These are phyloP conservation scores for Xestia sexstrigata DNA, from an alignment of 2,888 invertebrate species.

Conservation along the genomic window DNA sequence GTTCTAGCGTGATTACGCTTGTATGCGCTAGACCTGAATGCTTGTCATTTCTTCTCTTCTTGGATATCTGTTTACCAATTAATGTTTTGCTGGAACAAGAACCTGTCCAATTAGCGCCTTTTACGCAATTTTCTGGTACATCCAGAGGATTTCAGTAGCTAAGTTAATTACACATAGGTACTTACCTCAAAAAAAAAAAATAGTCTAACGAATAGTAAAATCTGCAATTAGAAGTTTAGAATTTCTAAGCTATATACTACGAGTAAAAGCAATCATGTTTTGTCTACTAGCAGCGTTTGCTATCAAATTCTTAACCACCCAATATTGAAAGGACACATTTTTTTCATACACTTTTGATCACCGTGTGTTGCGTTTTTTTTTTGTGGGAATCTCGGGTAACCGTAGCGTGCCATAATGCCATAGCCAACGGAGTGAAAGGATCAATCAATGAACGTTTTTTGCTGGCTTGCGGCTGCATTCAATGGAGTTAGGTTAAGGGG, in stretches of 20 bases:
- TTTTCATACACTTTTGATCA: constrained; percentile 2
- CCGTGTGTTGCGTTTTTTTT: constrained; percentile 36
- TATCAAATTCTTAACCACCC: neutral
- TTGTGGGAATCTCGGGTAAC: constrained; percentile 39
- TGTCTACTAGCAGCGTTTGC: neutral
- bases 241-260: neutral
- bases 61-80: neutral
- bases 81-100: neutral
- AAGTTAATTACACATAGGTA: neutral
- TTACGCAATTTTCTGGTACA: neutral
- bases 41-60: neutral
- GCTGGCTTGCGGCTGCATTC: constrained; percentile 56
- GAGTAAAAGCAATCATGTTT: neutral
- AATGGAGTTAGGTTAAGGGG: constrained; percentile 59
- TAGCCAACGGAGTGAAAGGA: constrained; percentile 68
- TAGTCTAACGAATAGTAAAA: neutral
- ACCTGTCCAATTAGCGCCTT: neutral
- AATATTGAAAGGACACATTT: constrained; percentile 5
- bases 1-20: too few relatives aligned
- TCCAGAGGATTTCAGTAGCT: neutral
- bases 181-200: neutral
- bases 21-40: neutral
- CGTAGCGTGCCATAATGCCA: constrained; percentile 30
- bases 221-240: neutral
- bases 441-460: constrained; percentile 69